These are phyloP conservation scores for Nothobranchius furzeri DNA, from an alignment of 2,113 vertebrate species.

Conservation along the genomic window DNA sequence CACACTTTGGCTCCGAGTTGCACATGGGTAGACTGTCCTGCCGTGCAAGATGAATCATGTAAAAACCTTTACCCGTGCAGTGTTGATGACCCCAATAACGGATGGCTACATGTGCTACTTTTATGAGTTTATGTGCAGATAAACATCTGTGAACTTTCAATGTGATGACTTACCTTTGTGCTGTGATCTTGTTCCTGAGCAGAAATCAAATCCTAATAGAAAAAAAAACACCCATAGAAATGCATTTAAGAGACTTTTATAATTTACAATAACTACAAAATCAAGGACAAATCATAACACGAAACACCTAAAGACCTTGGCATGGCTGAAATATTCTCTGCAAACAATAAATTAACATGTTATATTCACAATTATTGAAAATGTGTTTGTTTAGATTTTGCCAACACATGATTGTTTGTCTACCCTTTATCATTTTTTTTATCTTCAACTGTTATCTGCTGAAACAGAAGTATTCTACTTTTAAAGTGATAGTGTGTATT, in stretches of 20 bases:
- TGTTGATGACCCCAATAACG: constrained; percentile 49
- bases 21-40: constrained; percentile 23
- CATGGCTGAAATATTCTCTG: background rate
- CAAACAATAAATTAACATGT: too few relatives aligned
- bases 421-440: too few relatives aligned
- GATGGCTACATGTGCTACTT: constrained; percentile 22
- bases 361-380: too few relatives aligned
- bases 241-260: background rate
- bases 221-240: background rate
- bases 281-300: background rate
- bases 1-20: constrained; percentile 18
- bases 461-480: too few relatives aligned
- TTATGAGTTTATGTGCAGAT: constrained; percentile 25
- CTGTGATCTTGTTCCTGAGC: background rate
- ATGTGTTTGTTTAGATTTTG: too few relatives aligned
- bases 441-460: too few relatives aligned
- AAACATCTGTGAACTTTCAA: constrained; percentile 26
- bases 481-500: too few relatives aligned
- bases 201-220: background rate
- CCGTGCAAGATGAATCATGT: background rate
- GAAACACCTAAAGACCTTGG: background rate
- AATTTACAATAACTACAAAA: background rate
- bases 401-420: too few relatives aligned
- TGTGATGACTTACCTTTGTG: background rate
- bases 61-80: constrained; percentile 6